These are phyloP conservation scores for Epinotia brunnichana DNA, from an alignment of 2,888 invertebrate genomes.

Conservation along the genomic window DNA sequence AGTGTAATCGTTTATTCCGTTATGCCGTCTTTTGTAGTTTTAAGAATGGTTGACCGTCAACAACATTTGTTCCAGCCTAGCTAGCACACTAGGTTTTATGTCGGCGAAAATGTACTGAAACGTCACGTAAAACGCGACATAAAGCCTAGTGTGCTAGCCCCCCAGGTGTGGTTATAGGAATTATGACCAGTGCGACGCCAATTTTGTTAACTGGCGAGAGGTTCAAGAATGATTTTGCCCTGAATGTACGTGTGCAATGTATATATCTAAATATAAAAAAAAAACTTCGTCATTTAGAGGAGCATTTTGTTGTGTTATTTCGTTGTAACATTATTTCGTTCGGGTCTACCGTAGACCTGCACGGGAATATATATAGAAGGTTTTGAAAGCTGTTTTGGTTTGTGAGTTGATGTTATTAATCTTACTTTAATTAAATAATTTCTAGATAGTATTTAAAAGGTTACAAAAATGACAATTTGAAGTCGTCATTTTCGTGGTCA, in stretches of 20 bases:
- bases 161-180: conserved; percentile 6
- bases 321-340: too few relatives aligned
- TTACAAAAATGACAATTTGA: conserved; percentile 17
- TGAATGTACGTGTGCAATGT: too few relatives aligned
- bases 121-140: too few relatives aligned
- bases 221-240: neutral
- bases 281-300: neutral
- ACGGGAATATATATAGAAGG: too few relatives aligned
- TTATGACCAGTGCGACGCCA: conserved; percentile 8
- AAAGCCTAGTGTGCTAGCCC: too few relatives aligned
- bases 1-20: neutral
- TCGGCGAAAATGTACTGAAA: too few relatives aligned
- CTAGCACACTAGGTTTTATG: too few relatives aligned
- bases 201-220: conserved; percentile 2
- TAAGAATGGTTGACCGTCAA: conserved; percentile 4
- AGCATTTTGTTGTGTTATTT: too few relatives aligned
- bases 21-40: neutral
- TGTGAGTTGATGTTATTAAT: conserved; percentile 3
- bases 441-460: conserved; percentile 20
- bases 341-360: too few relatives aligned
- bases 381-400: too few relatives aligned
- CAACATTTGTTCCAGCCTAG: too few relatives aligned
- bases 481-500: conserved; percentile 12
- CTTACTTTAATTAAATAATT: conserved; percentile 12
- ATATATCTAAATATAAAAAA: conserved; percentile 1